Base-by-base conservation (phyloP, 2,888 invertebrate genomes). In the Stegophylla sp. region DNA sequence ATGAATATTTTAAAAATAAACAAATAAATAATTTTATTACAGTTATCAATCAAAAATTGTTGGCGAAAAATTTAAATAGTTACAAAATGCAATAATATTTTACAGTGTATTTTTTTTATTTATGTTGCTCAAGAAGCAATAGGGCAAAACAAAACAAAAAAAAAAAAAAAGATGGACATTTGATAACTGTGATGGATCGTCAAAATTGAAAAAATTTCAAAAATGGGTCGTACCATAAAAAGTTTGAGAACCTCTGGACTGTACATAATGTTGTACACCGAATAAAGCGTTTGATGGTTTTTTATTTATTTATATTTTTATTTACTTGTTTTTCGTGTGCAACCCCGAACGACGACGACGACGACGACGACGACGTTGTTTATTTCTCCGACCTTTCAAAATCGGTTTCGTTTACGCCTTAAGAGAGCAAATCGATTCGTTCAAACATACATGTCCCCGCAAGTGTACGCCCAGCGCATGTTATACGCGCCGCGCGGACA, bases 351-450 rank as follows among this genome's bases (percentile, higher is more conserved):
- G n/a, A n/a, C n/a, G n/a, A n/a, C n/a, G n/a, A n/a, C n/a, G n/a
- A n/a, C n/a, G n/a, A n/a, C 13, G n/a, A 48, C 34, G 34, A 63
- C 51, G 1, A 20, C 34, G 63, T 51, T 51, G 63, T 51, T 75
- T 75, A 75, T 63, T 75, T 23, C 63, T 75, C 34, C 51, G 74
- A 75, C 63, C 74, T 75, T 75, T 75, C 51, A 9, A 23, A 64
- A 75, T 63, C 34, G 17, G 74, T 63, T 74, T 74, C 48, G 48
- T 34, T 74, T 51, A 51, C 74, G 48, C 63, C 74, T 64, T n/a
- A n/a, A n/a, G 64, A 75, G 74, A 75, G 63, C 51, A 51, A 63
- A 64, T 64, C 23, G 51, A 64, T 51, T 75, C 63, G 61, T 45
- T 12, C 23, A 56, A 9, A 26, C n/a, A 43, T 45, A 5, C 12